Evolutionary conservation across 2,888 invertebrate genomes (phyloP), one percentile per base, ranked within the genome.

Genomic region (Uropetala carovei): DNA sequence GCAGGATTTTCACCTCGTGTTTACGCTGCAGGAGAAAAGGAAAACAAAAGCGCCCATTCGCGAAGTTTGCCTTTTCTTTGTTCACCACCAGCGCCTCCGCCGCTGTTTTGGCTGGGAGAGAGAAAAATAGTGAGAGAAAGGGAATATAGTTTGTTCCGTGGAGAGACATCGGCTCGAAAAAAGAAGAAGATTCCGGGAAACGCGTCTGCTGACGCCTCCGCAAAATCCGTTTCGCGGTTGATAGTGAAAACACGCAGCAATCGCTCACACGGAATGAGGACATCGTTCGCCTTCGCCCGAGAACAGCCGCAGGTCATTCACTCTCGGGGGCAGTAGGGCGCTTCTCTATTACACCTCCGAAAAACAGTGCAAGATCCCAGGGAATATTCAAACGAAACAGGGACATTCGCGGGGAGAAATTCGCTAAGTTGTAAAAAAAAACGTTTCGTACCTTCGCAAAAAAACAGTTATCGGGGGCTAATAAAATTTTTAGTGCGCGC

Each of bases 231-330:
- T 60, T 16, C 13, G 13, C 14, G 18, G 58, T 22, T 7, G 85
- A 84, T 58, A 14, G 86, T 60, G 86, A 60, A 30, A 86, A 60
- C 27, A 60, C 86, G 43, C 68, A 43, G 43, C 43, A 5, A 43
- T 43, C 43, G 43, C 43, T 43, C 43, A 16, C 60, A 18, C 0
- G 16, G 86, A 86, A 86, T 86, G 86, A 86, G 86, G 86, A 86
- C 86, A 64, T 30, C 30, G 86, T 64, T 43, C 60, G 13, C 27
- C 18, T 16, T 18, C 22, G 68, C n/a, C n/a, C n/a, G 43, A 43
- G 68, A 64, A 18, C 64, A n/a, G 64, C 64, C 16, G 18, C 68
- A 68, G 68, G 68, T 68, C 68, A 68, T 68, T 68, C 68, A 68
- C 68, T 18, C 18, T 43, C 5, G 43, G 43, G 43, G 43, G 22